These are phyloP conservation scores for Nyctibius grandis DNA, from an alignment of 2,797 vertebrate genomes.

Conservation along the genomic window DNA sequence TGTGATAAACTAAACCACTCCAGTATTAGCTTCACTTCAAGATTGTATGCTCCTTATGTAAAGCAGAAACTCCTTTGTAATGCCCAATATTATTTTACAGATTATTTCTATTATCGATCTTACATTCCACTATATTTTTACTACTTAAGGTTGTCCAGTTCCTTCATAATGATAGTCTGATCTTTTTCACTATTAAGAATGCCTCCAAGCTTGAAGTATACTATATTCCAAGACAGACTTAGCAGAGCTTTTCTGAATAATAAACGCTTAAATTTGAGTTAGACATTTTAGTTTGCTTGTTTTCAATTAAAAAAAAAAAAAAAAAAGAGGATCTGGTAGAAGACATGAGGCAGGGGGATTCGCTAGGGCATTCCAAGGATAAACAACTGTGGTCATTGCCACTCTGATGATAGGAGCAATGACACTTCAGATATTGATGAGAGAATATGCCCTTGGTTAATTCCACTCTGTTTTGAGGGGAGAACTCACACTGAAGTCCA, in stretches of 20 bases:
- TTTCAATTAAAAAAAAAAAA: neutral
- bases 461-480: neutral
- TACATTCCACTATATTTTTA: neutral
- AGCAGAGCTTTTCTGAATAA: neutral
- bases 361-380: neutral
- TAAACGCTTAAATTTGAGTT: neutral
- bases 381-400: neutral
- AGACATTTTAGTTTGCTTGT: neutral
- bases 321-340: neutral
- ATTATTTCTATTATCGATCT: neutral
- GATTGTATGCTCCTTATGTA: neutral
- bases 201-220: neutral
- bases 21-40: neutral
- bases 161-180: neutral
- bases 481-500: neutral
- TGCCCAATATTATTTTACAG: neutral
- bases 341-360: neutral
- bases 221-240: neutral
- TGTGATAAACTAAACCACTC: neutral
- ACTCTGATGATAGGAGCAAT: neutral
- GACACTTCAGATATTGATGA: neutral
- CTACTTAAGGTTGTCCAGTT: neutral
- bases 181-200: neutral
- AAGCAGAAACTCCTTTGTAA: neutral
- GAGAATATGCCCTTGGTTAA: neutral